Evolutionary conservation across 2,888 invertebrate genomes (phyloP), one percentile per base, ranked within the genome.

Genomic region (Cheilosia scutellata): DNA sequence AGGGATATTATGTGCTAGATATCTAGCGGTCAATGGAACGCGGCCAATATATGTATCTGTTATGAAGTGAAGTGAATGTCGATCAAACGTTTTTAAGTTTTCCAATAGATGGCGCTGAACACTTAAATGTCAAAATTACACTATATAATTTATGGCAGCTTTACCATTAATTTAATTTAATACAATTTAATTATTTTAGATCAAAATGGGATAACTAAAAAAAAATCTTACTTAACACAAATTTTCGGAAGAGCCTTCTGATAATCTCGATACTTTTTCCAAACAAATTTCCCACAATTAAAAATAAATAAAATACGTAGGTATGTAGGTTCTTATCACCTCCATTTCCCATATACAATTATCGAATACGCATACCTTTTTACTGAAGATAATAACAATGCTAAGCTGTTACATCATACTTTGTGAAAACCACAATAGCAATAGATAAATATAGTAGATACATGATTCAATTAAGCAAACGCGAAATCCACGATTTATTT

Each of bases 401-500:
- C 33, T 9, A 37, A 37, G 37, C 11, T 0, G 51, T 66, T 53
- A n/a, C 51, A 66, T 66, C 65, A 66, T 51, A 66, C 27, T 29
- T 66, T 44, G 65, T 25, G 65, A 66, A 66, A 51, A n/a, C 40
- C 65, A 20, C 25, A n/a, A 33, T n/a, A 33, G 11, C n/a, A 25
- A 25, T 9, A 25, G 49, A 49, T 49, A 49, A 47, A 49, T 25
- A 53, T n/a, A 31, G 40, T 53, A 42, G 42, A 37, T 51, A 65
- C 57, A 27, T 65, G 47, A 82, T 77, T 77, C 65, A 82, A 82
- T 82, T 70, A 76, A 70, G 55, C 60, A 53, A 77, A 66, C 20
- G 65, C 77, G 63, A 71, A 82, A 82, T 77, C 65, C 31, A 77
- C 77, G 60, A 58, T 71, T 70, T 71, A 65, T 37, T 76, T 70